Percentiles rank a stretch among this genome's conserved stretches.
phyloP scores from a whole-genome alignment of 2,797 vertebrate species.

The Periophthalmus magnuspinnatus region DNA sequence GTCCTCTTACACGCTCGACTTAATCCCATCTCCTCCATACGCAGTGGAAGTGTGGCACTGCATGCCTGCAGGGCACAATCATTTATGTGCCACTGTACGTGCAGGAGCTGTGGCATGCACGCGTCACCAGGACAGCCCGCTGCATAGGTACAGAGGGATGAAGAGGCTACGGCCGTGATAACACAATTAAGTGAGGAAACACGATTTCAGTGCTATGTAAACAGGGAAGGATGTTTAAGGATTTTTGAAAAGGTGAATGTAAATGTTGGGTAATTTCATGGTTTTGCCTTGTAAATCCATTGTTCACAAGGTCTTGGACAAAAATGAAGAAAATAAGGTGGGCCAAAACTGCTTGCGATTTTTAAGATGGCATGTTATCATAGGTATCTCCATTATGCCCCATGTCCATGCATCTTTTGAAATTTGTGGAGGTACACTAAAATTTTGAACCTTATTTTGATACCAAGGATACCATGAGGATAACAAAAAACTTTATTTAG shows the following conservation, averaged over 20 bases:
- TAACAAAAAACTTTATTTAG: too few relatives aligned
- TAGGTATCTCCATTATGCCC: too few relatives aligned
- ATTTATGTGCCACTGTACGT: constrained; percentile 50
- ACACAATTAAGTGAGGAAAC: constrained; percentile 55
- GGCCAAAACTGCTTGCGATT: not conserved
- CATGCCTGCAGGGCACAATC: constrained; percentile 57
- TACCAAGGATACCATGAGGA: too few relatives aligned
- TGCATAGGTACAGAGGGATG: constrained; percentile 28
- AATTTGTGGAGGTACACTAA: too few relatives aligned
- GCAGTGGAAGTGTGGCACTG: constrained; percentile 33
- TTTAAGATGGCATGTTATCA: not conserved
- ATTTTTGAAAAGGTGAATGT: constrained; percentile 53
- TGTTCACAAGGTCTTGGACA: constrained; percentile 24
- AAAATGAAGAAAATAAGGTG: not conserved
- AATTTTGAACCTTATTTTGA: too few relatives aligned
- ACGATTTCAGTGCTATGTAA: constrained; percentile 48
- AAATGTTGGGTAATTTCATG: constrained; percentile 32
- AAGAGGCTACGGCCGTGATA: constrained; percentile 35
- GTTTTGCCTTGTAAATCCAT: constrained; percentile 28
- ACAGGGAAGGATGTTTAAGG: constrained; percentile 29
- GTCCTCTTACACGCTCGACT: constrained; percentile 40
- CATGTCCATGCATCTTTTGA: too few relatives aligned
- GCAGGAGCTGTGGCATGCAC: constrained; percentile 38
- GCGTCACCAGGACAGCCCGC: constrained; percentile 38
- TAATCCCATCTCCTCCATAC: constrained; percentile 50